Evolutionary conservation across 2,113 vertebrate genomes (phyloP).

Genomic region (Strix aluco): DNA sequence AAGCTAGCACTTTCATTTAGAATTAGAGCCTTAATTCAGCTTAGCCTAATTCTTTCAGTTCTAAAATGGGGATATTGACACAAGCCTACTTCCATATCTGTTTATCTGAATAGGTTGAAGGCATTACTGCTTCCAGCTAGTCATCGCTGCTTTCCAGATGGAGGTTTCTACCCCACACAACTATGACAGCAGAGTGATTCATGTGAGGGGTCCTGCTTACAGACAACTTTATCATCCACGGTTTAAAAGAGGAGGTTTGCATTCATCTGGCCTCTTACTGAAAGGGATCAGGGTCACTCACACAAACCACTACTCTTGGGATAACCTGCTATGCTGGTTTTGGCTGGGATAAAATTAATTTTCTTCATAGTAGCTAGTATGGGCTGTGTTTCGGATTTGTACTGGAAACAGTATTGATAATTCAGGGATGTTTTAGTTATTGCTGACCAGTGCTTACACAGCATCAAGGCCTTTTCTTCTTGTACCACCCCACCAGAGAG

Average conservation of each 20-base stretch:
- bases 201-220: neutral
- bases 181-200: neutral
- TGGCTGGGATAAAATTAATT: no score
- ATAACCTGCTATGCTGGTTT: neutral
- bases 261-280: neutral
- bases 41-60: constrained; percentile 67
- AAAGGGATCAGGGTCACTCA: neutral
- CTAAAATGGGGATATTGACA: constrained; percentile 53
- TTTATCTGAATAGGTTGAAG: constrained; percentile 13
- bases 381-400: no score
- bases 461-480: no score
- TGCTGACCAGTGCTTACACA: no score
- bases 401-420: no score
- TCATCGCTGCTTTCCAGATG: neutral
- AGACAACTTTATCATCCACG: neutral
- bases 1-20: constrained; percentile 59
- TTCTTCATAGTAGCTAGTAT: no score
- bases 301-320: neutral
- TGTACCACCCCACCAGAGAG: no score
- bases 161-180: neutral
- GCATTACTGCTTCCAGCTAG: constrained; percentile 32
- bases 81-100: constrained; percentile 44
- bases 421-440: no score
- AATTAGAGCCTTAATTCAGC: constrained; percentile 69
- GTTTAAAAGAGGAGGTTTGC: neutral